Base-by-base conservation (phyloP, 2,797 vertebrate genomes). In the Pseudochirops corinnae region DNA sequence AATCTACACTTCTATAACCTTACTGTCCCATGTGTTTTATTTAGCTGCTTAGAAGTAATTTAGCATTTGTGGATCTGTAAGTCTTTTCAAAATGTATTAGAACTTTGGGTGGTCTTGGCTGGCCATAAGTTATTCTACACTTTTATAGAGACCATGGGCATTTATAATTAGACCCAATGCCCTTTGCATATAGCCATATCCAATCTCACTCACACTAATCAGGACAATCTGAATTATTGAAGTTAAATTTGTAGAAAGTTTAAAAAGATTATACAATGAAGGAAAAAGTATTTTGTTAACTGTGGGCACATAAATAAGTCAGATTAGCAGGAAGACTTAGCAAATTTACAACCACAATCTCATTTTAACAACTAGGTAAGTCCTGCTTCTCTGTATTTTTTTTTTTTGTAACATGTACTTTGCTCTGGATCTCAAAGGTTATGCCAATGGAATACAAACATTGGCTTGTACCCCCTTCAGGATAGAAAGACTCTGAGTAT, bases 191-290 rank as follows among this genome's bases (percentile, higher is more conserved):
- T n/a, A 94, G 67, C 74, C 53, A 53, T 0, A 18, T 93, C 55
- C 95, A 56, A 91, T 13, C 21, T 74, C 92, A 92, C 5, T 82
- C 87, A 94, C 5, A 33, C 31, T 56, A 39, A 95, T 74, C 29
- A 90, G 62, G 92, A 92, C 4, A 91, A 82, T 91, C 55, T 95
- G 21, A 96, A 91, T 93, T 93, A 90, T 52, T 29, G 93, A 95
- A 93, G 6, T 92, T 56, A 96, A 11, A 90, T 21, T 94, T 92
- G 56, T 24, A 9, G 94, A 96, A 52, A 94, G 82, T 90, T 96
- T 96, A 46, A 60, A 95, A 91, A 87, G 39, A 87, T 50, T 87
- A 46, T 4, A 2, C 28, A 46, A 87, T 87, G 11, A 87, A 53
- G 1, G 52, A 52, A 93, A 90, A 92, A 0, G 56, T 87, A 93